phyloP scores from a whole-genome alignment of 2,113 vertebrate species.

The Dipodomys stephensi region DNA sequence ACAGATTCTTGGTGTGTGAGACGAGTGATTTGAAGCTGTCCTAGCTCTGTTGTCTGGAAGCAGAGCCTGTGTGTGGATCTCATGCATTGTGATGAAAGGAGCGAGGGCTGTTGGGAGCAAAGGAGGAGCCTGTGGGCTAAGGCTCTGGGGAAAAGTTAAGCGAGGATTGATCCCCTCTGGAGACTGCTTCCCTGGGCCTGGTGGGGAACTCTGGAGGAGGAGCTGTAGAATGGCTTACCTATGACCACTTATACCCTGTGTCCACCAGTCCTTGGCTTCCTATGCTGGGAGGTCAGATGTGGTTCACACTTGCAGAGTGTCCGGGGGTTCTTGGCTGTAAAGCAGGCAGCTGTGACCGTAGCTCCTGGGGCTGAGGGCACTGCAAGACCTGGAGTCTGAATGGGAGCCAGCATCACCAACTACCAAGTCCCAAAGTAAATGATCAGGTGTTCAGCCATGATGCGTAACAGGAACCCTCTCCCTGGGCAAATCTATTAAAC shows the following conservation, averaged over 20 bases:
- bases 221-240: too few relatives aligned
- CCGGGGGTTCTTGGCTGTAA: background rate
- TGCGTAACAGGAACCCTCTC: background rate
- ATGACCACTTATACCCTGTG: too few relatives aligned
- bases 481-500: background rate
- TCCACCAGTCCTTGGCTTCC: background rate
- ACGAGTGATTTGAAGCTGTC: background rate
- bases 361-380: background rate
- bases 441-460: background rate
- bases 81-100: too few relatives aligned
- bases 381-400: background rate
- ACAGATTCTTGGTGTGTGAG: background rate
- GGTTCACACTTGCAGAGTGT: background rate
- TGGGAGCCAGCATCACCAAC: background rate
- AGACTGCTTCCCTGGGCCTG: background rate
- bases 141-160: background rate
- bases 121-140: background rate
- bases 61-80: background rate
- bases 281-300: background rate
- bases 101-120: too few relatives aligned
- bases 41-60: background rate
- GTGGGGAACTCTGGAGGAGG: too few relatives aligned
- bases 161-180: background rate
- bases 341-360: too few relatives aligned
- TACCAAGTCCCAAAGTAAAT: background rate